A percentile compares a stretch with the other conserved stretches of the same genome.
Evolutionary conservation across 2,888 invertebrate species (phyloP).

Genomic region (Ophonus ardosiacus): DNA sequence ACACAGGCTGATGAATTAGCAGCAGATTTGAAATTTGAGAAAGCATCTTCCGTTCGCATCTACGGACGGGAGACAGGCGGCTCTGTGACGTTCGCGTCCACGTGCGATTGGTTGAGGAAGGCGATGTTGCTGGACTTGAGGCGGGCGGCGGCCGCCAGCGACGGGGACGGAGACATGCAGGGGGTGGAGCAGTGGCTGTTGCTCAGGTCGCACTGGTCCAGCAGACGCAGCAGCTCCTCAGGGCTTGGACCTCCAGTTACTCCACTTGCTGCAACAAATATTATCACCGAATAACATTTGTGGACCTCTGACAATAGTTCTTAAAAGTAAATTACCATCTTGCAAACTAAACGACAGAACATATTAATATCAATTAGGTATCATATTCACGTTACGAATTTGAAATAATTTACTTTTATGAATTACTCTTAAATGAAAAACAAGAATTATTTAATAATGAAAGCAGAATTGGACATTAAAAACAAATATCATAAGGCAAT

Average conservation of each 20-base stretch:
- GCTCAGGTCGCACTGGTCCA: slow-evolving; percentile 96
- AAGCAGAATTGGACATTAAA: no score
- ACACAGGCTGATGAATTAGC: background rate
- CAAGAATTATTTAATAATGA: no score
- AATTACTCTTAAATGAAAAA: no score
- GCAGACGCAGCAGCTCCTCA: slow-evolving; percentile 91
- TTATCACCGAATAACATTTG: no score
- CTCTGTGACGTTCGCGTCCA: slow-evolving; percentile 9
- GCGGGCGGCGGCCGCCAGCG: slow-evolving; percentile 77
- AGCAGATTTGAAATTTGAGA: background rate
- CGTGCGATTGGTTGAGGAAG: slow-evolving; percentile 79
- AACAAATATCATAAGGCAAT: no score
- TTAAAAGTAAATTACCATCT: no score
- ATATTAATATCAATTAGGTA: no score
- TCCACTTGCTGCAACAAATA: slow-evolving; percentile 11
- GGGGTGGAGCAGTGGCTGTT: slow-evolving; percentile 88
- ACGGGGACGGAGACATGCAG: slow-evolving; percentile 86
- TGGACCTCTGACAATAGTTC: no score
- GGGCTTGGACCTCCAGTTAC: slow-evolving; percentile 86
- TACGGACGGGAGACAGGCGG: background rate
- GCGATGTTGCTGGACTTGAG: slow-evolving; percentile 81
- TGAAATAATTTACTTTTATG: no score
- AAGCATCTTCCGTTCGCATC: no score
- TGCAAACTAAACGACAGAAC: no score
- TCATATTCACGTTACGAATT: no score